Base-by-base conservation (phyloP, 1,140 invertebrate genomes). In the Dysdera silvatica region DNA sequence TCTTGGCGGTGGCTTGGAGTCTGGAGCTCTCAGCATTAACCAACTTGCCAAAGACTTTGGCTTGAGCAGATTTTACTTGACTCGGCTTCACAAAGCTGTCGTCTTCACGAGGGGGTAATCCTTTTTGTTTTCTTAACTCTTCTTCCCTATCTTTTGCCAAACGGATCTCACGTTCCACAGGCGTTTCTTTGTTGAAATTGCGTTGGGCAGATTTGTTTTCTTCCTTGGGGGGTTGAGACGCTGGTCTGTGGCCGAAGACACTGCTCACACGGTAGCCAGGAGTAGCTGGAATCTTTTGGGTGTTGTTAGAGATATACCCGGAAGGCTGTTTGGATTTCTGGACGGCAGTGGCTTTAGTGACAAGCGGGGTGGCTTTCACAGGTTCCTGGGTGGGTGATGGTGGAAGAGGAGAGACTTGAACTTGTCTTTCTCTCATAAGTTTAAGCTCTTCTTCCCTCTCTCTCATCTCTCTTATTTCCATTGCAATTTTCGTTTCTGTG, bases 141-240 rank as follows among this genome's bases (percentile, higher is more conserved):
- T 81, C 81, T 70, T 83, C 81, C 33, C 81, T 68, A 57, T 82
- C 81, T 51, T 74, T 70, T 3, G 77, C 74, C 24, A 82, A 61
- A 48, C 81, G 73, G 35, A 82, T 82, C 68, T 82, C 81, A 29
- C 79, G 70, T 68, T 82, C 81, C 61, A 83, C 81, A 8, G 81
- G 80, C 20, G 81, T 80, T 71, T 83, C 81, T 62, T 77, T 79
- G 47, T 41, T 52, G 16, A 53, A 12, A 32, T n/a, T 59, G 23
- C 60, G 66, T 18, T 59, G 49, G 1, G 45, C 45, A 23, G 43
- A 58, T 20, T 66, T 64, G 8, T 66, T 62, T 10, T 65, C 58
- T 3, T 63, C 61, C 10, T 29, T 31, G 4, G 51, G 40, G 0
- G 51, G 40, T 1, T 24, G 18, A 3, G 37, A 28, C 4, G 57